Percentiles rank a stretch among this genome's conserved stretches.
These are phyloP conservation scores for Oceanodroma leucorhoa DNA, from an alignment of 2,797 vertebrate genomes.

Conservation along the genomic window DNA sequence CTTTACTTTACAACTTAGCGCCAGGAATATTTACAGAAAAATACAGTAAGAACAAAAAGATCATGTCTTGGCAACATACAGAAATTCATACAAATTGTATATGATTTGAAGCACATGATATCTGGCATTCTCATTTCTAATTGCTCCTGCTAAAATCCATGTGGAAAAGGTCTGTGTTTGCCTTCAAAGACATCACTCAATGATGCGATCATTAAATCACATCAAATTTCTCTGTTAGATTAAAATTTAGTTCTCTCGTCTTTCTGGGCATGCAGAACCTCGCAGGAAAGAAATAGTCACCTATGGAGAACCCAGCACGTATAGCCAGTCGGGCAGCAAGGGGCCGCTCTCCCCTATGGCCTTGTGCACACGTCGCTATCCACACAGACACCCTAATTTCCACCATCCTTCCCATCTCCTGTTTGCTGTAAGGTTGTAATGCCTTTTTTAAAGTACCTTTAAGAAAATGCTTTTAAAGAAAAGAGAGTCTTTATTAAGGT, in stretches of 20 bases:
- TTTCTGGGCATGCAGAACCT: background rate
- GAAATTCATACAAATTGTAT: conserved; percentile 67
- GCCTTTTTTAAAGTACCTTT: background rate
- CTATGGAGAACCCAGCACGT: background rate
- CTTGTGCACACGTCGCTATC: accelerated
- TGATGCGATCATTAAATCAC: conserved; percentile 19
- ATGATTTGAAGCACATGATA: conserved; percentile 71
- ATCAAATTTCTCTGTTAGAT: conserved; percentile 14
- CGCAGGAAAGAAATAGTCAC: background rate
- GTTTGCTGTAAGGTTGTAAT: background rate
- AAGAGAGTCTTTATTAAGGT: background rate
- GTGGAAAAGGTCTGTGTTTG: conserved; percentile 50
- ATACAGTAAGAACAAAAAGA: conserved; percentile 79
- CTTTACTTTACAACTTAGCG: conserved; percentile 86
- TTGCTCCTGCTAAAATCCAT: conserved; percentile 66
- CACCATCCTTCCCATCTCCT: background rate
- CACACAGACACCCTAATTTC: background rate
- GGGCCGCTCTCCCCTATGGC: background rate
- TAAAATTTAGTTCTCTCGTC: conserved; percentile 1
- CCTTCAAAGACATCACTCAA: conserved; percentile 31
- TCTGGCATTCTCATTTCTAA: conserved; percentile 53
- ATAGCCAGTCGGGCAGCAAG: background rate
- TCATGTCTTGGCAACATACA: conserved; percentile 78
- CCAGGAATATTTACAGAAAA: conserved; percentile 87
- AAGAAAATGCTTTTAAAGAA: too few relatives aligned